Conservation (phyloP, 1,140 invertebrate species). For the Diuraphis noxia region DNA sequence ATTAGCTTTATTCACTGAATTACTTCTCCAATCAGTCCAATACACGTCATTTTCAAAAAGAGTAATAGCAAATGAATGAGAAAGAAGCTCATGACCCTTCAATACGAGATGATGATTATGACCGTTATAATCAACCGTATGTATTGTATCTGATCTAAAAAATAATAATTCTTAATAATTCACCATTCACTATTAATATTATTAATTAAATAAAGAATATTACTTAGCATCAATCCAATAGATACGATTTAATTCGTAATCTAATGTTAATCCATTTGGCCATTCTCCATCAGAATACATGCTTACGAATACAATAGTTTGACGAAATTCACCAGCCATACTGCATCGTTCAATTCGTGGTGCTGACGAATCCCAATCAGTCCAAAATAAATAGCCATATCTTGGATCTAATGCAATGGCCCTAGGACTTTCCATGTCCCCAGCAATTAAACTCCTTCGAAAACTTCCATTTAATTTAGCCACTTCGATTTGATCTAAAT, state of each 20-base stretch:
- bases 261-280: conserved; percentile 73
- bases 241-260: conserved; percentile 65
- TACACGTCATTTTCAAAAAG: conserved; percentile 69
- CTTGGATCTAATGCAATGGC: conserved; percentile 84
- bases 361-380: conserved; percentile 64
- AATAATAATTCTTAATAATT: conserved; percentile 9
- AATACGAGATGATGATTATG: conserved; percentile 63
- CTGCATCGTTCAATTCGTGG: conserved; percentile 68
- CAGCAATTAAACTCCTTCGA: conserved; percentile 78
- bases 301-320: conserved; percentile 63
- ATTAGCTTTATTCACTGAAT: conserved; percentile 68
- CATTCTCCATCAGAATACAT: conserved; percentile 65
- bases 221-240: conserved; percentile 74
- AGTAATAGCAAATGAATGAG: conserved; percentile 70
- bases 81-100: conserved; percentile 63
- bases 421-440: conserved; percentile 82
- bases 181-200: neutral
- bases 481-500: conserved; percentile 88
- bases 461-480: conserved; percentile 78
- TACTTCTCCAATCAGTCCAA: conserved; percentile 73
- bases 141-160: conserved; percentile 78
- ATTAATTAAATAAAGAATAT: conserved; percentile 1
- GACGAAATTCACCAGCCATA: conserved; percentile 66
- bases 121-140: conserved; percentile 73
- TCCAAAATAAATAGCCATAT: conserved; percentile 72